Base-by-base conservation (phyloP, 92 coral and sea anemone species). In the Umimayanthus chanpuru region DNA sequence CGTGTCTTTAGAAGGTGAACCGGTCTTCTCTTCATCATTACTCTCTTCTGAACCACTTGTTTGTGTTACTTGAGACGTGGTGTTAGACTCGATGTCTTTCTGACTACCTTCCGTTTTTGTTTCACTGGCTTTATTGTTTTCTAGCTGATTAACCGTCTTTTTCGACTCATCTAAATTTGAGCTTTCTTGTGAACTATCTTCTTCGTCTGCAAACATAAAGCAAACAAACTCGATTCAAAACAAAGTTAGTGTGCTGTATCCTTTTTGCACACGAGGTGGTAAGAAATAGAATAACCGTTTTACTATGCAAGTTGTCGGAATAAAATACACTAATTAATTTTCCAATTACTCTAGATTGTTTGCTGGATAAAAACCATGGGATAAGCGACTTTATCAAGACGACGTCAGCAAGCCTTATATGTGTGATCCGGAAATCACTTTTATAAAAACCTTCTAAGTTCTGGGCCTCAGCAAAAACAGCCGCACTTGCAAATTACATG, bases 201-300 rank as follows among this genome's bases (percentile, higher is more conserved):
- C 77, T 70, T 70, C 87, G 41, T 83, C 87, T 83, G 66, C 7
- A 82, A 82, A 12, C 4, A 6, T 11, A 4, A 43, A 18, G 49
- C 6, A 39, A 68, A 41, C 10, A 83, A 8, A 25, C 4, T 2
- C 10, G 2, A 0, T 9, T 61, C 56, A 61, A 56, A 56, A 1
- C 23, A 16, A 20, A 20, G 5, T 5, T 15, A 56, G 4, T 53
- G 23, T 10, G 75, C 15, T 28, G 11, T 30, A 36, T 73, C 32
- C 25, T 1, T 6, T 30, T 9, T 30, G 11, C 40, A 30, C 20
- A 21, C 38, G 28, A 26, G 4, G 28, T 28, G 23, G 29, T 73
- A 15, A 38, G n/a, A 7, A 21, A 14, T 36, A 32, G 39, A 73
- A 26, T 9, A 12, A 12, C 44, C 9, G 16, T 16, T 12, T 71